These are phyloP conservation scores for Sebastes cheni DNA, from an alignment of 2,797 vertebrate genomes.

Conservation along the genomic window DNA sequence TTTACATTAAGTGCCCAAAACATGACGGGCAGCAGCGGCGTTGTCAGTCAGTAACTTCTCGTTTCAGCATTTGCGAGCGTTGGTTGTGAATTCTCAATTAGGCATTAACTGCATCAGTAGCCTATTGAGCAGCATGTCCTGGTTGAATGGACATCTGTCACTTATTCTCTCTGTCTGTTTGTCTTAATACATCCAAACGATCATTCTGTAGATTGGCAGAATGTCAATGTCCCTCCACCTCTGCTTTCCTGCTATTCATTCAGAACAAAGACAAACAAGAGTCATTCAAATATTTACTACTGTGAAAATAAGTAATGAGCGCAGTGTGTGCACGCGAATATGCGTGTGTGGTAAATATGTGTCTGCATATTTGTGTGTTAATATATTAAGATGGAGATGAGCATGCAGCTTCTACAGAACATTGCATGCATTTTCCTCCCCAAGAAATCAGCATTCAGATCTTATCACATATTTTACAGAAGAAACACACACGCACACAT, in stretches of 20 bases:
- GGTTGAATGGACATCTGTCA: slow-evolving; percentile 71
- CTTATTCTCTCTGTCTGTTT: slow-evolving; percentile 78
- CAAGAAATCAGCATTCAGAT: slow-evolving; percentile 26
- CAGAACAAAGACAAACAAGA: slow-evolving; percentile 72
- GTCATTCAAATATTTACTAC: slow-evolving; percentile 80
- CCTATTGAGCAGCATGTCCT: slow-evolving; percentile 57
- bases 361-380: neutral
- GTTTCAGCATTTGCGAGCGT: slow-evolving; percentile 27
- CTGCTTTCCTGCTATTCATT: slow-evolving; percentile 45
- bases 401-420: neutral
- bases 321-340: neutral
- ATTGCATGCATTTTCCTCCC: slow-evolving; percentile 8
- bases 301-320: slow-evolving; percentile 54
- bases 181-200: slow-evolving; percentile 70
- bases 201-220: slow-evolving; percentile 22
- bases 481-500: slow-evolving; percentile 9
- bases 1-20: neutral
- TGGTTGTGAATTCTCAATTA: slow-evolving; percentile 65
- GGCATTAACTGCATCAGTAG: slow-evolving; percentile 77
- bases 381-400: slow-evolving; percentile 23
- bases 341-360: neutral
- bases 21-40: slow-evolving; percentile 15
- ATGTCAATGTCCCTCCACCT: slow-evolving; percentile 30
- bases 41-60: slow-evolving; percentile 74
- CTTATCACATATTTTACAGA: slow-evolving; percentile 27